Percentiles rank a stretch among this genome's conserved stretches.
Evolutionary conservation across 1,140 invertebrate species (phyloP).

Genomic region (Heliconius hermathena): DNA sequence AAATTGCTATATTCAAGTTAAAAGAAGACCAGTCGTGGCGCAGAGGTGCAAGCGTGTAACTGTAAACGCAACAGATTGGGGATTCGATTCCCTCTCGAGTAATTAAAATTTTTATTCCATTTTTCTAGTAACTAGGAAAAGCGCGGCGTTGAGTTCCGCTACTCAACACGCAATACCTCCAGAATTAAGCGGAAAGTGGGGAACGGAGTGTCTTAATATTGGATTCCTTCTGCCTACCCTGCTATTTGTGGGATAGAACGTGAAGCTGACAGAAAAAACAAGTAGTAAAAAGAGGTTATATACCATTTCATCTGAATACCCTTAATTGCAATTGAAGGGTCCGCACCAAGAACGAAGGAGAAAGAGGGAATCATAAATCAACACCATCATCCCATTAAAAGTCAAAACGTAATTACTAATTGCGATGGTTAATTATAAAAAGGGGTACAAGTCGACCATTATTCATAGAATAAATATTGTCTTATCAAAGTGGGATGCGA

Average conservation of each 20-base stretch:
- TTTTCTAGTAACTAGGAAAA: too few species aligned
- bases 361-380: constrained; percentile 35
- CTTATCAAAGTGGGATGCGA: background rate
- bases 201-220: background rate
- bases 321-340: constrained; percentile 1
- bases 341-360: constrained; percentile 27
- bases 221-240: too few species aligned
- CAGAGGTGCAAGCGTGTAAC: too few species aligned
- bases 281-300: too few species aligned
- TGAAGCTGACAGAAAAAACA: too few species aligned
- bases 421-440: constrained; percentile 36
- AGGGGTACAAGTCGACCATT: constrained; percentile 11
- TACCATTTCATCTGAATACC: background rate
- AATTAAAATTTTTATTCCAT: too few species aligned
- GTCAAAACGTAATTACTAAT: constrained; percentile 36
- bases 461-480: constrained; percentile 26
- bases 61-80: too few species aligned
- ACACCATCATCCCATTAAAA: constrained; percentile 36
- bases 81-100: too few species aligned
- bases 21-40: background rate
- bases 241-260: too few species aligned
- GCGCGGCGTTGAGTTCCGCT: too few species aligned
- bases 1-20: background rate
- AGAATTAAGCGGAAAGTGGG: too few species aligned
- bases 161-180: too few species aligned